Percentiles rank a stretch among this genome's conserved stretches.
phyloP scores from a whole-genome alignment of 2,888 invertebrate species.

The Phengaris arion region DNA sequence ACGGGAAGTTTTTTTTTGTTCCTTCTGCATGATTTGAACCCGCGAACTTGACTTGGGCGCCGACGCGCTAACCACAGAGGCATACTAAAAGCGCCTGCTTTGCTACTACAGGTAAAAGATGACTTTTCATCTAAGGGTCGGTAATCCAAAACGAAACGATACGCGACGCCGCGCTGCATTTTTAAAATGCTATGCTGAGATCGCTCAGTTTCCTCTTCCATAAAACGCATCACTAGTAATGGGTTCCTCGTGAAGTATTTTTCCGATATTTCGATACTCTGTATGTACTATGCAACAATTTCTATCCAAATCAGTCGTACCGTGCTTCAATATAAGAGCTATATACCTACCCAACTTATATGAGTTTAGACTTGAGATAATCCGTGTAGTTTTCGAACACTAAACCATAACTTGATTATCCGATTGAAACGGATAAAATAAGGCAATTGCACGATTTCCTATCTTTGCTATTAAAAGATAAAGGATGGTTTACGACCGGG shows the following conservation, averaged over 20 bases:
- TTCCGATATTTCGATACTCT: background rate
- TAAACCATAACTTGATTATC: slow-evolving; percentile 12
- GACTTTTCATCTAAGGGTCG: no score
- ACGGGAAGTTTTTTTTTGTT: no score
- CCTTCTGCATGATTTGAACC: no score
- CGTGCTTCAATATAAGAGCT: background rate
- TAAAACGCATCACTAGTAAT: no score
- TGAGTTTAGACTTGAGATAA: background rate
- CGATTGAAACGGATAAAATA: background rate
- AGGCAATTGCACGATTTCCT: slow-evolving; percentile 17
- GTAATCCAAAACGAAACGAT: no score
- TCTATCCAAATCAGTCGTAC: background rate
- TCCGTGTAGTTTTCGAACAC: background rate
- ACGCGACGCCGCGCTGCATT: no score
- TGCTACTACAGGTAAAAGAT: no score
- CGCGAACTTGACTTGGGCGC: no score
- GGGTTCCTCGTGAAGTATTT: background rate
- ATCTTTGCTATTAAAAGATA: slow-evolving; percentile 29
- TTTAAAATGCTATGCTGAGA: no score
- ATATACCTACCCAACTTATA: background rate
- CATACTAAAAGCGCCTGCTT: no score
- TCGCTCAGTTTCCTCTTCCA: no score
- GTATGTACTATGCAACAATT: background rate
- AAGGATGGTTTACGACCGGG: slow-evolving; percentile 16
- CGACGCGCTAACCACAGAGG: no score